phyloP scores from a whole-genome alignment of 1,140 invertebrate species.

The Drosophila ogumai region DNA sequence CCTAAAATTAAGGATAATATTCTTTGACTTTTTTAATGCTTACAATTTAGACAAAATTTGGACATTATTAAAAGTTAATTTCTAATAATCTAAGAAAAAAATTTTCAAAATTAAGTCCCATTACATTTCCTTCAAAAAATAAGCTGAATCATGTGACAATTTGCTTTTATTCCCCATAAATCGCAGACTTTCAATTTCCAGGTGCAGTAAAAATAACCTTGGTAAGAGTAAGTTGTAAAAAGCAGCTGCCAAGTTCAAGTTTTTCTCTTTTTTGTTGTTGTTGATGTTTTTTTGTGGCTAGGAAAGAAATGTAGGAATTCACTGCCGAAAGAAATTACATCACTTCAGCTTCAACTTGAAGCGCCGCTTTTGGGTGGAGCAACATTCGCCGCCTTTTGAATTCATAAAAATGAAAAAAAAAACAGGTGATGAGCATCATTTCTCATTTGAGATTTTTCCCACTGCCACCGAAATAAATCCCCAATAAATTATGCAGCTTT shows the following conservation, averaged over 20 bases:
- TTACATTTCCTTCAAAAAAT: not conserved
- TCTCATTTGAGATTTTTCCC: slow-evolving; percentile 38
- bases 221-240: slow-evolving; percentile 26
- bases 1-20: not conserved
- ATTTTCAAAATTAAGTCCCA: too few species aligned
- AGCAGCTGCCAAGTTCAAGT: slow-evolving; percentile 64
- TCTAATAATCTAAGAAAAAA: too few species aligned
- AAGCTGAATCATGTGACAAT: slow-evolving; percentile 14
- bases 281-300: slow-evolving; percentile 20
- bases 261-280: slow-evolving; percentile 6
- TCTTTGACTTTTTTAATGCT: not conserved
- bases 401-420: slow-evolving; percentile 6
- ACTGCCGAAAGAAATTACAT: slow-evolving; percentile 61
- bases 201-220: slow-evolving; percentile 14
- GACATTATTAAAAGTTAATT: not conserved
- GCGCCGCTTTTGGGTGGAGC: slow-evolving; percentile 41
- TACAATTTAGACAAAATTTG: fast-evolving
- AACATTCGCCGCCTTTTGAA: slow-evolving; percentile 24
- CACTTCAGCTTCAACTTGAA: slow-evolving; percentile 67
- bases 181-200: not conserved
- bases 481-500: slow-evolving; percentile 69
- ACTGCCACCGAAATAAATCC: slow-evolving; percentile 31
- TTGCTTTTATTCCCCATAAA: not conserved
- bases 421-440: slow-evolving; percentile 43
- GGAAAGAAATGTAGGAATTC: slow-evolving; percentile 61